Conservation (phyloP, 2,888 invertebrate genomes). For the Theretra japonica region DNA sequence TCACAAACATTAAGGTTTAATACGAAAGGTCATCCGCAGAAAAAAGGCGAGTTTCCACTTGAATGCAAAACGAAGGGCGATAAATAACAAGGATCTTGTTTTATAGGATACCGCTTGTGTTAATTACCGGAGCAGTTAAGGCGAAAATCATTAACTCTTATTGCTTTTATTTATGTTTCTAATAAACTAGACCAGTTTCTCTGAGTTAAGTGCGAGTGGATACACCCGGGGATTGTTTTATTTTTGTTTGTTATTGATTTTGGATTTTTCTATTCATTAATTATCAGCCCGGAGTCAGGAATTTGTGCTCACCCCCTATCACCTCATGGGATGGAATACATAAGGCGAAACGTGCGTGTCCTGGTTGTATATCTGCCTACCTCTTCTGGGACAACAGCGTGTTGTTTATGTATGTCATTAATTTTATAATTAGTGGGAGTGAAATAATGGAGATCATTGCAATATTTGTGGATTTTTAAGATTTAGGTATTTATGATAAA, state of each 20-base stretch:
- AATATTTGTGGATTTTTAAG: too few species aligned
- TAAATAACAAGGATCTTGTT: constrained; percentile 23
- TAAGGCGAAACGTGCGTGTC: too few species aligned
- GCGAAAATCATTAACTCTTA: constrained; percentile 38
- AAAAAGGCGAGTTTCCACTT: constrained; percentile 4
- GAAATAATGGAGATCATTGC: too few species aligned
- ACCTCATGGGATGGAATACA: too few species aligned
- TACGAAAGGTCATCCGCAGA: background rate
- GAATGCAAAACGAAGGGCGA: constrained; percentile 17
- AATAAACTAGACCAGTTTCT: constrained; percentile 32
- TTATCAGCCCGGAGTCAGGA: too few species aligned
- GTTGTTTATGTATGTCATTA: too few species aligned
- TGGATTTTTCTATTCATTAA: background rate
- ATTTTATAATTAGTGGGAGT: too few species aligned
- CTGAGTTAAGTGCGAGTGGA: background rate
- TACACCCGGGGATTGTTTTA: background rate
- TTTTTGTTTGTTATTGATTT: background rate
- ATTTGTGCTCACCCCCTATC: too few species aligned
- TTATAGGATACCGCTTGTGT: constrained; percentile 32
- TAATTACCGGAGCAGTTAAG: constrained; percentile 34
- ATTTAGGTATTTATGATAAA: too few species aligned
- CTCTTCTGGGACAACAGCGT: too few species aligned
- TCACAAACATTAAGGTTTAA: background rate
- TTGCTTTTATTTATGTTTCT: constrained; percentile 36
- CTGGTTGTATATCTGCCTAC: too few species aligned